Conservation (phyloP, 1,140 invertebrate species). For the Heliconius congener region DNA sequence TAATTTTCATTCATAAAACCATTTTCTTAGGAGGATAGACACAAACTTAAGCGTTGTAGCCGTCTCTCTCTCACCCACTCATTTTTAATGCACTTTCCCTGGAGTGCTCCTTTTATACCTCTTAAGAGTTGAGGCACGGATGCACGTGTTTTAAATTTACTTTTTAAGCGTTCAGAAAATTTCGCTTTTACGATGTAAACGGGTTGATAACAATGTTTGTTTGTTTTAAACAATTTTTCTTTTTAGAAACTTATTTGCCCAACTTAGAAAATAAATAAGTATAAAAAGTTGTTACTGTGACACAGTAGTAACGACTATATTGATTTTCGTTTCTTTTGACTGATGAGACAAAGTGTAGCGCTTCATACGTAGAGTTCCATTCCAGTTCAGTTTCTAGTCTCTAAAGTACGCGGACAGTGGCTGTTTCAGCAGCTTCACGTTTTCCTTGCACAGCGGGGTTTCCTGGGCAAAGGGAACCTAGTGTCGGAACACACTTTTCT, state of each 20-base stretch:
- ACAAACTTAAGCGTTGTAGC: constrained; percentile 39
- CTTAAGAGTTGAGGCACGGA: constrained; percentile 57
- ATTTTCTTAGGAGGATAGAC: constrained; percentile 66
- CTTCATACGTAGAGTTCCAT: no score
- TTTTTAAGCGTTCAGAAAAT: constrained; percentile 49
- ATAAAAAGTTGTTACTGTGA: background rate
- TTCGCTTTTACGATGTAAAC: constrained; percentile 48
- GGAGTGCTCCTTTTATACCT: constrained; percentile 64
- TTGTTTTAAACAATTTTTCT: background rate
- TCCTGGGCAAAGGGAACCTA: no score
- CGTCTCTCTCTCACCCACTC: constrained; percentile 55
- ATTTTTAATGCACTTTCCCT: constrained; percentile 78
- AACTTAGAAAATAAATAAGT: no score
- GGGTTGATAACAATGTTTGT: constrained; percentile 20
- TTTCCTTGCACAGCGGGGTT: no score
- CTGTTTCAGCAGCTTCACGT: no score
- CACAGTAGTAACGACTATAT: no score
- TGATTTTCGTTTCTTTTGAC: no score
- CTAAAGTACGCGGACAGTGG: no score
- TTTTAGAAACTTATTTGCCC: background rate
- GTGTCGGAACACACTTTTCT: no score
- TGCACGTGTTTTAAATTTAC: constrained; percentile 56
- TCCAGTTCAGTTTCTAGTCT: no score
- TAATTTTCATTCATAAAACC: constrained; percentile 78
- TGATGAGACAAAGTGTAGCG: no score